Percentiles rank a stretch among this genome's conserved stretches.
phyloP scores from a whole-genome alignment of 2,888 invertebrate genomes.

The Cheilosia scutellata region DNA sequence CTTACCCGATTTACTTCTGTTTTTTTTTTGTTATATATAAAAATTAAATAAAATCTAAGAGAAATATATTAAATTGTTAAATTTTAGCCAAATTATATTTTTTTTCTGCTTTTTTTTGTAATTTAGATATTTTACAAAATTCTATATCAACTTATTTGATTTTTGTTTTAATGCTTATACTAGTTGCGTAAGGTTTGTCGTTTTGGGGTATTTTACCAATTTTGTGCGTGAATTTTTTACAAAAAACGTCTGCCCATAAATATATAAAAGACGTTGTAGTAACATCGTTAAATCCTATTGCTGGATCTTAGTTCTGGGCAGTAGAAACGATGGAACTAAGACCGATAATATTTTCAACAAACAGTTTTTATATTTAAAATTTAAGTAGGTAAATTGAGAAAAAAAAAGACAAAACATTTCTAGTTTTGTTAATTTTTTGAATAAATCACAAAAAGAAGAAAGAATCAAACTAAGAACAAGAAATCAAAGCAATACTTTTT shows the following conservation, averaged over 20 bases:
- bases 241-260: constrained; percentile 82
- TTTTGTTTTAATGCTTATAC: constrained; percentile 8
- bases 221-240: constrained; percentile 84
- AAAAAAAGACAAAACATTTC: background rate
- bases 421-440: background rate
- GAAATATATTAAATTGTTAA: constrained; percentile 12
- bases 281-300: constrained; percentile 67
- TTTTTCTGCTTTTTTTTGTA: background rate
- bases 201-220: constrained; percentile 81
- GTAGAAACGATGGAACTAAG: constrained; percentile 83
- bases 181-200: constrained; percentile 60
- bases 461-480: constrained; percentile 18
- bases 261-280: background rate
- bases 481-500: constrained; percentile 14
- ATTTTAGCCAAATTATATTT: constrained; percentile 24
- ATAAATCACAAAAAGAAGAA: constrained; percentile 7
- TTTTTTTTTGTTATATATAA: constrained; percentile 17
- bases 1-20: constrained; percentile 61
- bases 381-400: background rate
- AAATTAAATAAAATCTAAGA: constrained; percentile 12
- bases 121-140: constrained; percentile 15
- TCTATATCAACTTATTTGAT: constrained; percentile 10
- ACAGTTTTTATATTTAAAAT: background rate
- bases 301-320: constrained; percentile 84
- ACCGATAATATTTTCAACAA: constrained; percentile 77